These are phyloP conservation scores for Melanchra persicariae DNA, from an alignment of 2,888 invertebrate genomes.

Conservation along the genomic window DNA sequence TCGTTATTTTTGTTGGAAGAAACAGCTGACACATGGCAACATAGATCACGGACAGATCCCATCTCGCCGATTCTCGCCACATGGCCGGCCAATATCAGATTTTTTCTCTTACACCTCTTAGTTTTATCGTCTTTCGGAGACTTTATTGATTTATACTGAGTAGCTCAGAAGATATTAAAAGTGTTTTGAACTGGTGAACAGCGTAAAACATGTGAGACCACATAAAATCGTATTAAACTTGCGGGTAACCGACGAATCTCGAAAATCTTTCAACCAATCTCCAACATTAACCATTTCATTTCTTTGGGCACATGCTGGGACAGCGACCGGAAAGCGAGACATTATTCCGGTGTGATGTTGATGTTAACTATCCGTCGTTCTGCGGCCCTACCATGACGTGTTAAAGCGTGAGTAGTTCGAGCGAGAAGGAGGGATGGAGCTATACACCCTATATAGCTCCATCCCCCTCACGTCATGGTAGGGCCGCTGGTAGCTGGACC, in stretches of 20 bases:
- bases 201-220: conserved; percentile 25
- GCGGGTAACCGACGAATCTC: conserved; percentile 24
- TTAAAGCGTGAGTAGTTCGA: too few relatives aligned
- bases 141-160: conserved; percentile 54
- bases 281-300: not conserved
- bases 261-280: not conserved
- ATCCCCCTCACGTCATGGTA: too few relatives aligned
- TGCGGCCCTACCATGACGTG: too few relatives aligned
- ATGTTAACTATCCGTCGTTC: not conserved
- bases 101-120: conserved; percentile 61
- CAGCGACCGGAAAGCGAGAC: not conserved
- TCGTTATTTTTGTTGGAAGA: conserved; percentile 78
- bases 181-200: conserved; percentile 32
- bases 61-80: conserved; percentile 71
- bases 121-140: conserved; percentile 53
- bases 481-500: too few relatives aligned
- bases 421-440: too few relatives aligned
- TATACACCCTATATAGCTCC: too few relatives aligned
- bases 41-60: conserved; percentile 68
- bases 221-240: conserved; percentile 36
- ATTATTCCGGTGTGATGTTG: not conserved
- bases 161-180: conserved; percentile 23
- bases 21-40: conserved; percentile 83
- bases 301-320: not conserved
- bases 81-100: conserved; percentile 66